Evolutionary conservation across 2,888 invertebrate species (phyloP).

Genomic region (Apocheima hispidaria): DNA sequence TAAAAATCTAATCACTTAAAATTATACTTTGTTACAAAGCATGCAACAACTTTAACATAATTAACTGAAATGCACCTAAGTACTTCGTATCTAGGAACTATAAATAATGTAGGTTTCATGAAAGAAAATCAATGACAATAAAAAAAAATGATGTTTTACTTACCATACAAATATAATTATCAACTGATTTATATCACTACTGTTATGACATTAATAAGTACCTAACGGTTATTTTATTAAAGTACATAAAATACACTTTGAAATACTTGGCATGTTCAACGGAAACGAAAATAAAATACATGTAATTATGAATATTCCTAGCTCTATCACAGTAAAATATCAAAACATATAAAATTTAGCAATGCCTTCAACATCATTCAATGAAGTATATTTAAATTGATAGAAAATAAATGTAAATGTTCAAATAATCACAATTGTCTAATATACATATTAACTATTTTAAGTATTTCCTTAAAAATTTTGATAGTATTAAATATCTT

Average conservation of each 20-base stretch:
- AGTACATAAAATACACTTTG: not conserved
- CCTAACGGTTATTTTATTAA: not conserved
- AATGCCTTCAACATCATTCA: slow-evolving; percentile 27
- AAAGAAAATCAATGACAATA: not conserved
- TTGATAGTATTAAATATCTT: slow-evolving; percentile 6
- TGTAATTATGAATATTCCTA: slow-evolving; percentile 64
- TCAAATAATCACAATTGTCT: slow-evolving; percentile 4
- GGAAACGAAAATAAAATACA: slow-evolving; percentile 27
- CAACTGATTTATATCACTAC: not conserved
- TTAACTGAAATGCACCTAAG: slow-evolving; percentile 81
- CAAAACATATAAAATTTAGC: slow-evolving; percentile 57
- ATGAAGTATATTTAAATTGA: slow-evolving; percentile 1
- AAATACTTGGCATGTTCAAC: slow-evolving; percentile 2
- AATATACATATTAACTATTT: slow-evolving; percentile 6
- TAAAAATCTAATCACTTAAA: slow-evolving; percentile 20
- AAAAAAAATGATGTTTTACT: not conserved
- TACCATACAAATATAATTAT: not conserved
- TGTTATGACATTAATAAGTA: not conserved
- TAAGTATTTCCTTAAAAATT: not conserved
- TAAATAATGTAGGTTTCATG: slow-evolving; percentile 21
- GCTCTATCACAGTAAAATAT: slow-evolving; percentile 84
- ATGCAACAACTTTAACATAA: slow-evolving; percentile 51
- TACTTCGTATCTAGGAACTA: slow-evolving; percentile 78
- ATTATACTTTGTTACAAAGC: slow-evolving; percentile 37
- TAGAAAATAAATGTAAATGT: slow-evolving; percentile 5